Evolutionary conservation across 2,888 invertebrate species (phyloP), one percentile per base, ranked within the genome.

Genomic region (Platycnemis pennipes): DNA sequence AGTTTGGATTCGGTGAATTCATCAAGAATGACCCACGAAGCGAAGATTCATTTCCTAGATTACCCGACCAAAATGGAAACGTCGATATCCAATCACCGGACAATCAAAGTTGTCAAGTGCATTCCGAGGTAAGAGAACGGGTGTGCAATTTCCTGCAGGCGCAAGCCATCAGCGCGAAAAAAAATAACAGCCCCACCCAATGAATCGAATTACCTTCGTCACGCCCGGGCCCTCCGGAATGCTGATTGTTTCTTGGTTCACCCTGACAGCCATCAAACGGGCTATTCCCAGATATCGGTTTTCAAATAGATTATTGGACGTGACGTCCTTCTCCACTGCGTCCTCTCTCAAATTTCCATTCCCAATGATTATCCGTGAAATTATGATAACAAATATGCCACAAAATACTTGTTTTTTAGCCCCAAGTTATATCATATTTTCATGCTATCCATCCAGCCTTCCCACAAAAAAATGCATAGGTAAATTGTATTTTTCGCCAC

Each of bases 1-100:
- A 77, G 77, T 77, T 77, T 77, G 77, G 77, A 77, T 77, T 77
- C 77, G 13, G 77, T n/a, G 77, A 77, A 77, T 37, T 77, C 37
- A 77, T 77, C 77, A 37, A 77, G 77, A 77, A 77, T 77, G 77
- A 37, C 31, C 77, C 11, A 16, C 77, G 37, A 3, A 16, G 77
- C 31, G 37, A 77, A 77, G 77, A 77, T 77, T 77, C 77, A 77
- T 77, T 77, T 77, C 77, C 77, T 77, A 77, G 77, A 77, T 77
- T 77, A 77, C 13, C 77, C 77, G 11, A 11, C 31, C 77, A 37
- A 77, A 77, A 77, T 77, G 77, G 77, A 37, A 77, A 77, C 77
- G 77, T 77, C 77, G 77, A 77, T 77, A 77, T 77, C 77, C 77
- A 77, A 77, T 77, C 77, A 77, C 31, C 31, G 77, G 31, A 77